These are phyloP conservation scores for Macaca nemestrina DNA, from an alignment of 2,113 vertebrate genomes.

Conservation along the genomic window DNA sequence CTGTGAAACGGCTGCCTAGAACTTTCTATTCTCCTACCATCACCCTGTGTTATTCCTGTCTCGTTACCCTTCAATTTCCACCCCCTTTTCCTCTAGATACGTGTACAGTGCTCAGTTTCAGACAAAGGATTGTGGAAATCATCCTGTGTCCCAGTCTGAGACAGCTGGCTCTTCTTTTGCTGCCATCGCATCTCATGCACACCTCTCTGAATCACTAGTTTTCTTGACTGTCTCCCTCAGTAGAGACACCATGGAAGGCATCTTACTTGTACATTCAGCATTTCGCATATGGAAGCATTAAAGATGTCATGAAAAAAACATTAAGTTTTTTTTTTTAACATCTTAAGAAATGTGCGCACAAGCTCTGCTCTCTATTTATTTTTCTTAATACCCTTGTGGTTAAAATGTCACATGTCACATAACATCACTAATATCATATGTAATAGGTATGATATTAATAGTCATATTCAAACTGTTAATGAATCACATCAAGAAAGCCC, in stretches of 20 bases:
- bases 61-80: rapidly evolving
- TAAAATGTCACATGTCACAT: background rate
- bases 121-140: background rate
- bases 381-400: background rate
- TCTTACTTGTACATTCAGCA: background rate
- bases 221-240: background rate
- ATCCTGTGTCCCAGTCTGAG: too few species aligned
- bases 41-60: too few species aligned
- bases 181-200: background rate
- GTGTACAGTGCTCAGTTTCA: background rate
- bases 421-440: background rate
- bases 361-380: background rate
- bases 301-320: background rate
- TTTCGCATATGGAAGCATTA: background rate
- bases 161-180: background rate
- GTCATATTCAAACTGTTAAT: background rate
- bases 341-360: background rate
- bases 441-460: background rate
- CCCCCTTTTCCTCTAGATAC: background rate
- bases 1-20: too few species aligned
- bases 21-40: too few species aligned
- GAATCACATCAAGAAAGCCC: background rate
- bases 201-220: background rate
- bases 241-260: background rate
- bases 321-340: background rate